A percentile compares a stretch with the other conserved stretches of the same genome.
These are phyloP conservation scores for Emydocephalus ijimae DNA, from an alignment of 2,113 vertebrate species.

Conservation along the genomic window DNA sequence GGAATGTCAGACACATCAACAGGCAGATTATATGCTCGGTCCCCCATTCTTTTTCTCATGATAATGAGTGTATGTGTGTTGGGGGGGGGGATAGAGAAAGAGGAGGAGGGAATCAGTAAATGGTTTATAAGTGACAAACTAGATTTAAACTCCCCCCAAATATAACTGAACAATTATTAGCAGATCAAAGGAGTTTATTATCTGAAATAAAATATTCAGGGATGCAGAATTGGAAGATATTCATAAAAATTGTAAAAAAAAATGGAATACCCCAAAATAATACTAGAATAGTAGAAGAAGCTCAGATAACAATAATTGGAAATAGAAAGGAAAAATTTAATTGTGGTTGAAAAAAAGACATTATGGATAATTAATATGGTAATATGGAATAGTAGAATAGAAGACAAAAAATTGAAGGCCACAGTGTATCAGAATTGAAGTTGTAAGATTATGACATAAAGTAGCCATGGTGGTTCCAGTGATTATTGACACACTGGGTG, in stretches of 20 bases:
- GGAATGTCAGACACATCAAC: not conserved
- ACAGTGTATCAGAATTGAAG: too few species aligned
- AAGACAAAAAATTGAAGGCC: too few species aligned
- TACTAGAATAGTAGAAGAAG: not conserved
- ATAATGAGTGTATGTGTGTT: not conserved
- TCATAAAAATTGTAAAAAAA: not conserved
- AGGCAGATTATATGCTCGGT: not conserved
- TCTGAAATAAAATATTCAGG: not conserved
- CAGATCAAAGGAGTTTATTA: not conserved
- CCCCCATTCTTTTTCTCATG: not conserved
- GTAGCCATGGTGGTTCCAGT: too few species aligned
- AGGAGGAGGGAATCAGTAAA: not conserved
- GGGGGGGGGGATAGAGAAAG: too few species aligned
- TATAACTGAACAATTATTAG: not conserved
- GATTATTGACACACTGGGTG: too few species aligned
- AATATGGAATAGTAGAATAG: too few species aligned
- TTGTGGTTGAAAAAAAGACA: too few species aligned
- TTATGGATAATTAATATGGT: too few species aligned
- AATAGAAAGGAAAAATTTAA: too few species aligned
- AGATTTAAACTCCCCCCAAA: not conserved
- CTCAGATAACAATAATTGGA: too few species aligned
- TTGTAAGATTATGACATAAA: too few species aligned
- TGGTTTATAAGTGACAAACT: not conserved
- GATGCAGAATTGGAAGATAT: not conserved
- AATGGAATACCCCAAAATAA: not conserved